phyloP scores from a whole-genome alignment of 2,113 vertebrate genomes.

The Ornithorhynchus anatinus region DNA sequence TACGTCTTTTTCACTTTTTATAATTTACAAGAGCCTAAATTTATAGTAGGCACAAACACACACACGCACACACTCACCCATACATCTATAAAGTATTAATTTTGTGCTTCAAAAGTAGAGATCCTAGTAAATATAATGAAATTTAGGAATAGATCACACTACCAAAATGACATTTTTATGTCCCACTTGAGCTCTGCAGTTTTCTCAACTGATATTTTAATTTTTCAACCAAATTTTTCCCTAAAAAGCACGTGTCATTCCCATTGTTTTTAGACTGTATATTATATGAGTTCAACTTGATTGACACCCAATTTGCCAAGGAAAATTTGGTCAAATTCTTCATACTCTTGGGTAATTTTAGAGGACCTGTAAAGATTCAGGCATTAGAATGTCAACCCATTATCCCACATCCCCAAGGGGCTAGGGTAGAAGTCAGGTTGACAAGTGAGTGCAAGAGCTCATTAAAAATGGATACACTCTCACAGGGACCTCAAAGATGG shows the following conservation, averaged over 20 bases:
- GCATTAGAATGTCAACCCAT: conserved; percentile 17
- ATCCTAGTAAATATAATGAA: not conserved
- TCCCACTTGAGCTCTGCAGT: not conserved
- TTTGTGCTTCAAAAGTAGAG: too few relatives aligned
- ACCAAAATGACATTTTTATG: too few relatives aligned
- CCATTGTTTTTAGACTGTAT: too few relatives aligned
- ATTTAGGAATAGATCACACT: not conserved
- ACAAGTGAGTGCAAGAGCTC: not conserved
- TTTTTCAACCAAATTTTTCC: not conserved
- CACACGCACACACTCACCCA: too few relatives aligned
- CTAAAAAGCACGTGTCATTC: not conserved
- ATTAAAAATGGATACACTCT: not conserved
- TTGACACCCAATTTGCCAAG: not conserved
- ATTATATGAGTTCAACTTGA: too few relatives aligned
- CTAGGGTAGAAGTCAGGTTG: conserved; percentile 34
- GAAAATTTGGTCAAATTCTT: conserved; percentile 6
- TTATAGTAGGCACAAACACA: not conserved
- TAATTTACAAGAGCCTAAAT: not conserved
- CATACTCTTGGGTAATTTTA: conserved; percentile 40
- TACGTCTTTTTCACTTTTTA: not conserved
- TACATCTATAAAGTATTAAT: too few relatives aligned
- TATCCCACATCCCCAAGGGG: conserved; percentile 20
- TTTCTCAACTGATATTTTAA: not conserved
- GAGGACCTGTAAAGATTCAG: conserved; percentile 36
- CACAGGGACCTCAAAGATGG: not conserved